Evolutionary conservation across 2,113 vertebrate species (phyloP).

Genomic region (Hepsetus odoe): DNA sequence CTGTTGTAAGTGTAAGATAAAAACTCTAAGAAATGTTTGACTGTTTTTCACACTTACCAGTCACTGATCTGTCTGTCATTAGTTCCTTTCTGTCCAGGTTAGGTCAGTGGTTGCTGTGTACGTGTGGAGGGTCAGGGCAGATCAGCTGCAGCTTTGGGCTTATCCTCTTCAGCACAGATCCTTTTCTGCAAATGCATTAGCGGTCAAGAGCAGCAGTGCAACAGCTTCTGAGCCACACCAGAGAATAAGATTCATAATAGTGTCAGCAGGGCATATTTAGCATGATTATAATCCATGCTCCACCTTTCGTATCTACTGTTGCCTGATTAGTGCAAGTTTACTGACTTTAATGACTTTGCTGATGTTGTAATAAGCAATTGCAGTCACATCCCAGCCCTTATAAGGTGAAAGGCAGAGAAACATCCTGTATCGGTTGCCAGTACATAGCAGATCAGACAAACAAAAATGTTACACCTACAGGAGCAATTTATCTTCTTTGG

Average conservation of each 20-base stretch:
- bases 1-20: neutral
- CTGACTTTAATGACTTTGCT: no score
- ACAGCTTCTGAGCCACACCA: conserved; percentile 66
- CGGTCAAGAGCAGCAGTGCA: conserved; percentile 55
- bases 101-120: conserved; percentile 51
- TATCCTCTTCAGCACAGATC: conserved; percentile 49
- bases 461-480: no score
- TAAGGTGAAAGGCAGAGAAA: no score
- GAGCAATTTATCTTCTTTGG: no score
- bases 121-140: conserved; percentile 35
- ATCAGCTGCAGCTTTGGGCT: conserved; percentile 59
- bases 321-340: no score
- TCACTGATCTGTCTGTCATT: conserved; percentile 59
- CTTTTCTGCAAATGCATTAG: conserved; percentile 59
- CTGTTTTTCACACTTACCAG: conserved; percentile 41
- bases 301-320: no score
- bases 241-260: neutral
- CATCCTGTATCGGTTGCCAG: no score
- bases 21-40: neutral
- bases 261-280: no score
- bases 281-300: no score
- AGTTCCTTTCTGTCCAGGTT: conserved; percentile 65
- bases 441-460: no score
- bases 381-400: no score
- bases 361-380: no score